phyloP scores from a whole-genome alignment of 2,888 invertebrate genomes.

The Ptychoptera albimana region DNA sequence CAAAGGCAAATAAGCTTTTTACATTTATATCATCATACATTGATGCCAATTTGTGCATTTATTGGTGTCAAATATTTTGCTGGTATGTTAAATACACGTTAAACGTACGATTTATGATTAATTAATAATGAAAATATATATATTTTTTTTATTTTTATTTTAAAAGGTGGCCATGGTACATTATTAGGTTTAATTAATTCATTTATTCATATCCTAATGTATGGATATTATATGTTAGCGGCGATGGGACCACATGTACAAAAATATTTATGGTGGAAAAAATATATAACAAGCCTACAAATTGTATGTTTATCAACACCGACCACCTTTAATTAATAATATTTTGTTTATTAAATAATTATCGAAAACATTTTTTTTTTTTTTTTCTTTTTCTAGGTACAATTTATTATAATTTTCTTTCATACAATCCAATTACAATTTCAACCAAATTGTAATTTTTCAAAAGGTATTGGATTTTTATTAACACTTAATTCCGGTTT shows the following conservation, averaged over 20 bases:
- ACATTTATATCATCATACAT: constrained; percentile 73
- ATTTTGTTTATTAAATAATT: not conserved
- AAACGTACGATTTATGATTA: not conserved
- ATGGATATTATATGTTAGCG: constrained; percentile 74
- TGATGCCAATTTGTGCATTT: constrained; percentile 47
- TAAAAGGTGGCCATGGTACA: constrained; percentile 68
- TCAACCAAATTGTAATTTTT: constrained; percentile 50
- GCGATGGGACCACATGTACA: constrained; percentile 77
- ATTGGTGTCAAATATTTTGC: constrained; percentile 57
- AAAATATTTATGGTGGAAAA: constrained; percentile 92
- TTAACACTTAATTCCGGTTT: constrained; percentile 49
- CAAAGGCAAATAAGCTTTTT: constrained; percentile 66
- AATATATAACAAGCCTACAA: constrained; percentile 74
- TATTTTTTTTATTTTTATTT: not conserved
- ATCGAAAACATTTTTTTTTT: constrained; percentile 1
- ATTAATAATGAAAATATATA: not conserved
- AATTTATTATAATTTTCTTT: constrained; percentile 58
- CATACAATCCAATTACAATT: constrained; percentile 51
- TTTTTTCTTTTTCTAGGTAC: constrained; percentile 36
- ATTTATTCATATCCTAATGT: constrained; percentile 84
- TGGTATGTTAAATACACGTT: constrained; percentile 24
- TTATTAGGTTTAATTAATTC: constrained; percentile 76
- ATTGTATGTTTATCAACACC: constrained; percentile 41
- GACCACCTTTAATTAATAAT: not conserved
- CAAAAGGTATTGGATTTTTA: constrained; percentile 49